Evolutionary conservation across 1,140 invertebrate species (phyloP).

Genomic region (Akabosia matsudoensis): DNA sequence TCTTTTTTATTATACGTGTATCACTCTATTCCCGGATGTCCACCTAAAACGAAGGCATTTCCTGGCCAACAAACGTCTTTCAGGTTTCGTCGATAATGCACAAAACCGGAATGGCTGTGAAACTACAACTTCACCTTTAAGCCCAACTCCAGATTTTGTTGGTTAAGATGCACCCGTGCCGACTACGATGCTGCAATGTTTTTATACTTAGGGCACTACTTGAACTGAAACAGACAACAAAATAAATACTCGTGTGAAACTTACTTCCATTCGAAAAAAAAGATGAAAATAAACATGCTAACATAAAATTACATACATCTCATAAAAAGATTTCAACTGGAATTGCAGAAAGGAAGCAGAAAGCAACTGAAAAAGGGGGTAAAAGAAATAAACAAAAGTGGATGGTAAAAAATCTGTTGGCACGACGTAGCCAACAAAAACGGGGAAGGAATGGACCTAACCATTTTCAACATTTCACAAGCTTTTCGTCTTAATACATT

Average conservation of each 20-base stretch:
- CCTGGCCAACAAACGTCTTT: no score
- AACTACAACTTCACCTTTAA: no score
- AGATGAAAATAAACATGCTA: background rate
- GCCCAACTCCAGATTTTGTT: no score
- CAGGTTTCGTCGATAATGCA: no score
- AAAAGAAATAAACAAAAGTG: background rate
- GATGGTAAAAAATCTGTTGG: background rate
- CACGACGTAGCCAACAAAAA: no score
- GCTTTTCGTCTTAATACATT: background rate
- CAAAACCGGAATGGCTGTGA: no score
- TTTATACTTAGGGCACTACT: no score
- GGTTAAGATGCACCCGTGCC: no score
- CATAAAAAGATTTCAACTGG: background rate
- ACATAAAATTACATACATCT: background rate
- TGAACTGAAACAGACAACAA: slow-evolving; percentile 3
- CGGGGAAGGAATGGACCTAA: slow-evolving; percentile 26
- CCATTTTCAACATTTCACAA: background rate
- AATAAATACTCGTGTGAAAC: slow-evolving; percentile 1
- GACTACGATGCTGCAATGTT: no score
- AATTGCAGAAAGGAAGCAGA: background rate
- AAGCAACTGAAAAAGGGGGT: background rate
- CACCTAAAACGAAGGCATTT: no score
- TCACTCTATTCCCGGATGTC: no score
- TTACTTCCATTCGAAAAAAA: background rate
- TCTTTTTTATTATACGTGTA: no score